Conservation (phyloP, 2,113 vertebrate genomes). For the Chlamydotis undulata region DNA sequence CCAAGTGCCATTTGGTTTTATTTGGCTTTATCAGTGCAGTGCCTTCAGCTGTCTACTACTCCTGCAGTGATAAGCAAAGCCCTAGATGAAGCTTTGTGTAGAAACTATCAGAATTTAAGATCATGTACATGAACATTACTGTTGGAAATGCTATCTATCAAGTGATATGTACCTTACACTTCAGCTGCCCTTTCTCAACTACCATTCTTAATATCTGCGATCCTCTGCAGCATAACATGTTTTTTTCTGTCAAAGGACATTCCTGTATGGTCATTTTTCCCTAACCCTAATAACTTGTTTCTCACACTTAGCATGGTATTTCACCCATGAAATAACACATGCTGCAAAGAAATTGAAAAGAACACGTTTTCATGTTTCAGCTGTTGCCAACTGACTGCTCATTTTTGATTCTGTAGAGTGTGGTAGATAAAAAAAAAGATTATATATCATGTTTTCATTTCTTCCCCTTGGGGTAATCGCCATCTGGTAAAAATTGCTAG, state of each 20-base stretch:
- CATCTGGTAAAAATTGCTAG: background rate
- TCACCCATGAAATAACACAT: slow-evolving; percentile 25
- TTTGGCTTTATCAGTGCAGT: background rate
- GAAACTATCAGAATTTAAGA: background rate
- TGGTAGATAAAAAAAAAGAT: background rate
- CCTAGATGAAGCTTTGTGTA: background rate
- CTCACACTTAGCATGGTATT: background rate
- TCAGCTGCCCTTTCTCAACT: background rate
- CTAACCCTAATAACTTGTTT: background rate
- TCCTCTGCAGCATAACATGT: background rate
- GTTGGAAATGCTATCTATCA: background rate
- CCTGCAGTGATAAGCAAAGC: background rate
- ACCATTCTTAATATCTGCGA: background rate
- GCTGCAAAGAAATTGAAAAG: background rate
- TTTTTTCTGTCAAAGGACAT: background rate
- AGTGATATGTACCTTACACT: background rate
- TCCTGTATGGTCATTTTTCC: background rate
- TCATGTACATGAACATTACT: background rate
- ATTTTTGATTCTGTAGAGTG: background rate
- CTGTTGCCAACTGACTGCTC: background rate
- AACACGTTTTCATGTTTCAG: background rate
- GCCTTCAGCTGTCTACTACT: background rate
- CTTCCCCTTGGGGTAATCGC: background rate
- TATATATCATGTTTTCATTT: background rate
- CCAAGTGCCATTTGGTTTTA: background rate